phyloP scores from a whole-genome alignment of 1,140 invertebrate genomes.

The Neuroterus valhalla region DNA sequence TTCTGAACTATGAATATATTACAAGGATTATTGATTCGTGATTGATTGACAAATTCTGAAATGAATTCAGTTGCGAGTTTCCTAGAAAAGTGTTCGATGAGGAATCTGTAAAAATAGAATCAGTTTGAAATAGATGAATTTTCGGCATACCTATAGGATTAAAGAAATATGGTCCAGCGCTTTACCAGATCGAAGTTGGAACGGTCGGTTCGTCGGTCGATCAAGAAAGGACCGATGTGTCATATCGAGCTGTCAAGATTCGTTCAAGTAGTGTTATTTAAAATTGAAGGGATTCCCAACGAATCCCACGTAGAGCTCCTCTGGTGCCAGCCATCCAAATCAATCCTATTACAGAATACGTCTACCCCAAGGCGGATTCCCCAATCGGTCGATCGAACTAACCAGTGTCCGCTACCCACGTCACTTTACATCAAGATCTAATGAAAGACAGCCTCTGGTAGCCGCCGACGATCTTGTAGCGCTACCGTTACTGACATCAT shows the following conservation, averaged over 20 bases:
- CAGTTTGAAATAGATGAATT: constrained; percentile 50
- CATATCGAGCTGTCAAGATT: constrained; percentile 56
- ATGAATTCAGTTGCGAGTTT: constrained; percentile 14
- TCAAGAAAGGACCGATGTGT: constrained; percentile 56
- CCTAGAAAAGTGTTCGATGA: constrained; percentile 33
- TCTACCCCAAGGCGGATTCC: constrained; percentile 59
- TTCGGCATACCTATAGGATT: constrained; percentile 55
- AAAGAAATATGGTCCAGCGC: constrained; percentile 48
- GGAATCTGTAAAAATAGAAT: constrained; percentile 48
- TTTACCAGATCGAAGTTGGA: constrained; percentile 37
- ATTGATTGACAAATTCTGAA: constrained; percentile 37
- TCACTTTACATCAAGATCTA: constrained; percentile 56
- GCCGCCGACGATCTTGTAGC: constrained; percentile 48
- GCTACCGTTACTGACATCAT: constrained; percentile 52
- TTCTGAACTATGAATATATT: not conserved
- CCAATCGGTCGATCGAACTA: constrained; percentile 57
- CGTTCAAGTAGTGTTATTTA: constrained; percentile 56
- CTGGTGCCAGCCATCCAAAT: constrained; percentile 58
- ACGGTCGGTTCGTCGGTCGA: constrained; percentile 48
- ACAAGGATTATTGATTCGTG: not conserved
- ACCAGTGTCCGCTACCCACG: constrained; percentile 51
- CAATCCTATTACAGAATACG: constrained; percentile 66
- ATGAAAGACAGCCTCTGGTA: constrained; percentile 46
- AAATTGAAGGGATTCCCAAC: constrained; percentile 49
- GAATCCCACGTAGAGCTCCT: constrained; percentile 45